Evolutionary conservation across 2,888 invertebrate species (phyloP).

Genomic region (Nephrotoma appendiculata): DNA sequence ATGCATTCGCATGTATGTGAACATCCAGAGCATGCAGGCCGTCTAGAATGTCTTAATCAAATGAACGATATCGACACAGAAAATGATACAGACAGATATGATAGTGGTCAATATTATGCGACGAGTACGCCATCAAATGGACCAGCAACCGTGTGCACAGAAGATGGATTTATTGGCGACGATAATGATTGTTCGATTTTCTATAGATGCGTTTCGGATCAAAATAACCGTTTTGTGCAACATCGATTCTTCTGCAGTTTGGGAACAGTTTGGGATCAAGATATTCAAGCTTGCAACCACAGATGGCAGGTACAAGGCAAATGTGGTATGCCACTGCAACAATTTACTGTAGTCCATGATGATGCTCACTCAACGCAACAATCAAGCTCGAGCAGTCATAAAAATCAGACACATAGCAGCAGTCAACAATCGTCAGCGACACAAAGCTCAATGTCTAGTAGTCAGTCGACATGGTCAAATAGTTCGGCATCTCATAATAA

Average conservation of each 20-base stretch:
- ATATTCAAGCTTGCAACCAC: slow-evolving; percentile 55
- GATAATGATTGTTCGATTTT: slow-evolving; percentile 55
- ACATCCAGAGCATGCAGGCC: slow-evolving; percentile 49
- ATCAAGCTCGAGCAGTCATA: slow-evolving; percentile 1
- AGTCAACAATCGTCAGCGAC: slow-evolving; percentile 9
- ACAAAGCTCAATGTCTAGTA: slow-evolving; percentile 3
- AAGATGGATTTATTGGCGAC: slow-evolving; percentile 58
- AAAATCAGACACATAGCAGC: neutral
- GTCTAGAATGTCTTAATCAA: slow-evolving; percentile 46
- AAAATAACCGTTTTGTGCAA: slow-evolving; percentile 41
- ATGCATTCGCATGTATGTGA: slow-evolving; percentile 51
- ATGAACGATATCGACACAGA: slow-evolving; percentile 22
- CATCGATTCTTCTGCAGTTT: slow-evolving; percentile 59
- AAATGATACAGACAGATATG: slow-evolving; percentile 4
- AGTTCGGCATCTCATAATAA: neutral
- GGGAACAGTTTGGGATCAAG: slow-evolving; percentile 64
- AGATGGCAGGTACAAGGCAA: slow-evolving; percentile 43
- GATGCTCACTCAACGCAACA: slow-evolving; percentile 6
- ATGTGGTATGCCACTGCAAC: slow-evolving; percentile 12
- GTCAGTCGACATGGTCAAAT: neutral
- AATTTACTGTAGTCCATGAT: neutral
- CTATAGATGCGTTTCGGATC: slow-evolving; percentile 57
- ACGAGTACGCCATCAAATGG: slow-evolving; percentile 1
- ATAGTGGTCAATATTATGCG: neutral
- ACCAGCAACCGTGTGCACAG: slow-evolving; percentile 32